Base-by-base conservation (phyloP, 2,888 invertebrate genomes). In the Oligia strigilis region DNA sequence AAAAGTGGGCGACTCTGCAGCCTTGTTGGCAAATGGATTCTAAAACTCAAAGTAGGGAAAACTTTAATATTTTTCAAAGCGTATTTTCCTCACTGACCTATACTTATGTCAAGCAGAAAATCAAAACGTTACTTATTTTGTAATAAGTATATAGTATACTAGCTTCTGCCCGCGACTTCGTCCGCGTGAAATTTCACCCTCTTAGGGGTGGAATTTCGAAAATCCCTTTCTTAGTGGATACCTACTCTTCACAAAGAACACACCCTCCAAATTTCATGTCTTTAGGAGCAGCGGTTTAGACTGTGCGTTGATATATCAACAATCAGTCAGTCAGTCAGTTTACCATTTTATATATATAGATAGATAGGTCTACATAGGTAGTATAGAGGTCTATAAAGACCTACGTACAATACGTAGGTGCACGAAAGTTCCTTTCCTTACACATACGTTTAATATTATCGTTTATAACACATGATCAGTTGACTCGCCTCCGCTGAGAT, bases 401-500 rank as follows among this genome's bases (percentile, higher is more conserved):
- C 29, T 67, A 29, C 6, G 6, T 4, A 43, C 11, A 49, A 4
- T 19, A 55, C 14, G 9, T 49, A 62, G 4, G 17, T 65, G 55
- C 29, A 71, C 9, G 55, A 62, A 64, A 71, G 29, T 82, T 49
- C 17, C 17, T 62, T 11, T 71, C 23, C 55, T 5, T 64, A n/a
- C 36, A 72, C 55, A 64, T 72, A 77, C n/a, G 70, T 72, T 75
- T 77, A 49, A 77, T 60, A 67, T 76, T 72, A 72, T 72, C 46
- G 29, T 23, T 66, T 77, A 87, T 84, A 87, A 83, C 80, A 87
- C 89, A 89, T 87, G 89, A 91, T 91, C 90, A 90, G 90, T 87
- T 90, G 90, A 86, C 89, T 90, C 90, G 86, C 76, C 88, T 87
- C 83, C 90, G 77, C 85, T 80, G 85, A 92, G 94, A 92, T 93